Percentiles rank a stretch among this genome's conserved stretches.
Evolutionary conservation across 2,797 vertebrate species (phyloP).

Genomic region (Intellagama lesueurii): DNA sequence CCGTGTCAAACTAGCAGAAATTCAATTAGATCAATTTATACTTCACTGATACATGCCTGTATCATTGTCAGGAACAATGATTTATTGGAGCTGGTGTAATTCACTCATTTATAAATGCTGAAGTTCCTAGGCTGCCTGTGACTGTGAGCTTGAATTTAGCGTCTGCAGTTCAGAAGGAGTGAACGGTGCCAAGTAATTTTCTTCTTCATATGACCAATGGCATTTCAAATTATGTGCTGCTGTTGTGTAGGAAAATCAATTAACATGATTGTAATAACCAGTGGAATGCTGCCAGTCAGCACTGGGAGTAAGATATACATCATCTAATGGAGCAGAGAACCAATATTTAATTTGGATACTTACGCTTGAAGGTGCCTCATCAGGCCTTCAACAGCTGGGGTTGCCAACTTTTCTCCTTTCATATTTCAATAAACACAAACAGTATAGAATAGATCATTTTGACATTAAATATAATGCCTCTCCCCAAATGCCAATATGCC

Average conservation of each 20-base stretch:
- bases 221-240: conserved; percentile 37
- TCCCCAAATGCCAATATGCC: fast-evolving
- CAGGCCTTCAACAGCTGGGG: not conserved
- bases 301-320: conserved; percentile 4
- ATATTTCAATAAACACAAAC: conserved; percentile 48
- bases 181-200: conserved; percentile 21
- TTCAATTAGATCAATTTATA: conserved; percentile 39
- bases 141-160: conserved; percentile 32
- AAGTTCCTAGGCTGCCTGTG: not conserved
- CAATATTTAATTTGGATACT: conserved; percentile 24
- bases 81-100: conserved; percentile 34
- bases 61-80: conserved; percentile 9
- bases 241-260: conserved; percentile 52
- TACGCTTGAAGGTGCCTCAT: conserved; percentile 17
- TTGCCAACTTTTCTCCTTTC: conserved; percentile 36
- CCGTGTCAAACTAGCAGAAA: conserved; percentile 35
- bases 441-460: conserved; percentile 34
- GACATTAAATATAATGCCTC: conserved; percentile 27
- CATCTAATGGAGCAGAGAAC: conserved; percentile 29
- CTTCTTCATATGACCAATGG: conserved; percentile 30
- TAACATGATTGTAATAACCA: conserved; percentile 13
- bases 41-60: conserved; percentile 17
- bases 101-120: conserved; percentile 40
- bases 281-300: conserved; percentile 35
- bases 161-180: conserved; percentile 14